Percentiles rank a stretch among this genome's conserved stretches.
Evolutionary conservation across 2,113 vertebrate genomes (phyloP).

Genomic region (Podarcis raffonei): DNA sequence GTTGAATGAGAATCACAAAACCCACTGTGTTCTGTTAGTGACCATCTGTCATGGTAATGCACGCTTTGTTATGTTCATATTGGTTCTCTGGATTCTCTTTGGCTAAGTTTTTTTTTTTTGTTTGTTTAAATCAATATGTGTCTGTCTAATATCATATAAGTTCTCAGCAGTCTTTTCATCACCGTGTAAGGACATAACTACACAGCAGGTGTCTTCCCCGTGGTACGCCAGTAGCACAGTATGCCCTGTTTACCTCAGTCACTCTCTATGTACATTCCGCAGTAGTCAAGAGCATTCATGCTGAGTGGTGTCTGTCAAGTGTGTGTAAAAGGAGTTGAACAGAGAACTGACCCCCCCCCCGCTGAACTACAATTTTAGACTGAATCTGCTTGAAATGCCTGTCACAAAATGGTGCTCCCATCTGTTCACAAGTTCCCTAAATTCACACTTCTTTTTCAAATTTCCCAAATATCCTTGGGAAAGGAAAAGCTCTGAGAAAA

Average conservation of each 20-base stretch:
- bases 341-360: background rate
- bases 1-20: background rate
- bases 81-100: background rate
- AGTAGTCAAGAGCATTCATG: background rate
- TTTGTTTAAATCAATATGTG: background rate
- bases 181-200: background rate
- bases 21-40: background rate
- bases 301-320: background rate
- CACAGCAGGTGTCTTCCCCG: conserved; percentile 6
- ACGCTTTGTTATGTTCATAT: background rate
- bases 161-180: background rate
- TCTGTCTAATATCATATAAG: conserved; percentile 1
- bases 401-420: background rate
- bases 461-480: background rate
- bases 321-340: background rate
- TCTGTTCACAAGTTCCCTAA: background rate
- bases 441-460: background rate
- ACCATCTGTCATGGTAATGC: background rate
- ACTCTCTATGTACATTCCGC: background rate
- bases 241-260: background rate
- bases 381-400: rapidly evolving
- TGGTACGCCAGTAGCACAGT: background rate
- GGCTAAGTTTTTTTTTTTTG: background rate
- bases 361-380: background rate
- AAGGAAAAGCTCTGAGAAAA: background rate